Evolutionary conservation across 2,113 vertebrate species (phyloP), one percentile per base, ranked within the genome.

Genomic region (Phocoena phocoena): DNA sequence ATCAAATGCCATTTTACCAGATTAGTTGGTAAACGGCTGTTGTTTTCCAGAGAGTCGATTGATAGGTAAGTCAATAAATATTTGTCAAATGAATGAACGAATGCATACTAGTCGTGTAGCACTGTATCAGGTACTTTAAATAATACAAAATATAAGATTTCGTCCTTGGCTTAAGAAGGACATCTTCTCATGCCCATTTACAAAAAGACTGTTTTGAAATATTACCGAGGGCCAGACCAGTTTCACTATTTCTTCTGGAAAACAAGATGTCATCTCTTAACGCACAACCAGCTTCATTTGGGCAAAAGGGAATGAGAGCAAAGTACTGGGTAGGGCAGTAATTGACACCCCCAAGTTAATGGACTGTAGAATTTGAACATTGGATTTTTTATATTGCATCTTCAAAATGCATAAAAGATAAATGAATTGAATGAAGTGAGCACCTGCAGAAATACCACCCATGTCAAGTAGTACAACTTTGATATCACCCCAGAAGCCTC

Each of bases 161-260:
- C 6, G 14, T 76, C 84, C 33, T 95, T 81, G 65, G 25, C 38
- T 91, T 92, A 91, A 86, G 23, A 91, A 93, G n/a, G 58, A 36
- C 8, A 50, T 93, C 63, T 89, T 93, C 15, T 89, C 3, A 70
- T 28, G 44, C 1, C 26, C 33, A 65, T 65, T 86, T 12, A 87
- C 38, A 58, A 60, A 82, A 88, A 58, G 65, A 33, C 25, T 81
- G 53, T 62, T 80, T 83, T 38, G n/a, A 95, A 92, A 67, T 89
- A 44, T 63, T 15, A 62, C 3, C 4, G 44, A 79, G 38, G 44
- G 60, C n/a, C 47, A 93, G n/a, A 84, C 31, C 6, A 55, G 5
- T 5, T 74, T 90, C 11, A 53, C 38, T 55, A 44, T 89, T 92
- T 93, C 55, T 97, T 86, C 6, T 73, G 44, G 63, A 90, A 95